Base-by-base conservation (phyloP, 2,888 invertebrate genomes). In the Argyresthia albistria region DNA sequence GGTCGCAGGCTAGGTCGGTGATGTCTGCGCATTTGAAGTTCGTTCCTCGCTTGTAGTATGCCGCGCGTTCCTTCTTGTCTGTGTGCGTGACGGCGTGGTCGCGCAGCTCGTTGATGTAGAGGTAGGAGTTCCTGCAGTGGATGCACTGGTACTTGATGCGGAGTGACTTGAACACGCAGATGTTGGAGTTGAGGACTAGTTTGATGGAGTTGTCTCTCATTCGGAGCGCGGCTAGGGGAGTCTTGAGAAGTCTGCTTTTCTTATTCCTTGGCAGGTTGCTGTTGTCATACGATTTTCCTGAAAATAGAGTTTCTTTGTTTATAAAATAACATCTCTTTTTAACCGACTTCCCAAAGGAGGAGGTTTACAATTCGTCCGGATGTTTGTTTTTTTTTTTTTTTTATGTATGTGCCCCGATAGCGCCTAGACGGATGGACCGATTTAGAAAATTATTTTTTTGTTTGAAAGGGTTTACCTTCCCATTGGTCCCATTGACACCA, bases 1-100 rank as follows among this genome's bases (percentile, higher is more conserved):
- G 11, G 7, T 62, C 70, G 56, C 80, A 80, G 10, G 57, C 48
- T 35, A 80, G 55, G 11, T 68, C 55, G 0, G 75, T 68, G 10
- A 79, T 73, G 8, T 80, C 80, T 0, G 66, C 76, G 43, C 66
- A 73, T 55, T 65, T 65, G 46, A 55, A 70, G 0, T 69, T 64
- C 58, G 57, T 8, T 62, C 36, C 36, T 14, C 51, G 4, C 8
- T 15, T 65, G n/a, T n/a, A n/a, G n/a, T n/a, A n/a, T n/a, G 55
- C 46, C 7, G 58, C 58, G 49, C 70, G 52, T 25, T 53, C 57
- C 43, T 57, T 59, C 0, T 59, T 55, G 12, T 70, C 59, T 0
- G 59, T 57, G 50, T 76, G 76, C 0, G 45, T 57, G 49, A 56
- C 52, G 8, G 10, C 11, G 50, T 78, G 78, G 15, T 68, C 59